Base-by-base conservation (phyloP, 2,888 invertebrate genomes). In the Lycaena phlaeas region DNA sequence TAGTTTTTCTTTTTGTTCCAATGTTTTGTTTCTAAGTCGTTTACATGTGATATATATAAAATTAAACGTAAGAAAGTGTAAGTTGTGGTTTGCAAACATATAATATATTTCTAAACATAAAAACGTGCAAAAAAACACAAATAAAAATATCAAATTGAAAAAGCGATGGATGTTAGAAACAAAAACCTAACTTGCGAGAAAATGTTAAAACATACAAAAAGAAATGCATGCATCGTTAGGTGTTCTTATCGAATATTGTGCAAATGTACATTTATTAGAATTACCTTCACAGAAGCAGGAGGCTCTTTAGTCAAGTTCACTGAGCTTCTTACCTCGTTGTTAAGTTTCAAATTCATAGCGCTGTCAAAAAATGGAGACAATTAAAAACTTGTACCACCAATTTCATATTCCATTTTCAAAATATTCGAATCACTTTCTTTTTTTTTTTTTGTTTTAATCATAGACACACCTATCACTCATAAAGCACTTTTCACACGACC, bases 341-440 rank as follows among this genome's bases (percentile, higher is more conserved):
- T 79, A 46, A 81, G 54, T 55, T 81, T 82, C 44, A 82, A 53
- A 63, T 79, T 81, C 81, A 81, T 79, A 50, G 53, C 57, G 52
- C 57, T 53, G 50, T 56, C 51, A 54, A 50, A 63, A 50, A 60
- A 61, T 65, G 56, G 58, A 39, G 40, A 45, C 29, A 27, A 10
- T 4, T 10, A 26, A 40, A 40, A 25, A 34, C 26, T 18, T 5
- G 14, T 5, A 27, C 25, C 36, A 22, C 25, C 22, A 25, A 28
- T 14, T 14, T 7, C 36, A 40, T 28, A 18, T 28, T 17, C 11
- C 4, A 17, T 22, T 7, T 40, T 27, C 11, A 14, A 36, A 25
- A 22, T 42, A n/a, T 29, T 22, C 22, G 22, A 11, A 26, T n/a
- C 9, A 25, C 14, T 25, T 14, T 40, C 37, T 27, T n/a, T n/a